These are phyloP conservation scores for Gallinago paraguaiae DNA, from an alignment of 2,113 vertebrate genomes.

Conservation along the genomic window DNA sequence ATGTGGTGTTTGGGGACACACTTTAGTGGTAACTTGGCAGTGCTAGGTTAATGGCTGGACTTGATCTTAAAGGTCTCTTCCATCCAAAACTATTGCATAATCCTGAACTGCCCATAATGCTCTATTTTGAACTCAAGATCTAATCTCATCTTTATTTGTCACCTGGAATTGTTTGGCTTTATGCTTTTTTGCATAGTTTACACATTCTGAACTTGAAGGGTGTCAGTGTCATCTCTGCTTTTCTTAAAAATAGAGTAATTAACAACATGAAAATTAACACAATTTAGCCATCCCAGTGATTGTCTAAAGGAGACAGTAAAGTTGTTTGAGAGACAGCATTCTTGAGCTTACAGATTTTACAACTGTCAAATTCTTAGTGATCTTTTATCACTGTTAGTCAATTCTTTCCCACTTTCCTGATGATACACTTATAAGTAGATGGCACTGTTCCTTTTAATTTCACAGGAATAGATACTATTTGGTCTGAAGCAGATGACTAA, in stretches of 20 bases:
- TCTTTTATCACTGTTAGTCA: not conserved
- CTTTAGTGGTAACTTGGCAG: not conserved
- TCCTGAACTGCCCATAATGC: not conserved
- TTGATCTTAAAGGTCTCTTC: not conserved
- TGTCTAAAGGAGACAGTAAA: not conserved
- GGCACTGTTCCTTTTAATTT: not conserved
- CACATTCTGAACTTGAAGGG: not conserved
- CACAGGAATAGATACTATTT: not conserved
- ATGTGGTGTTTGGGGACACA: not conserved
- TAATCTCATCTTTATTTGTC: not conserved
- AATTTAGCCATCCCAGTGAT: not conserved
- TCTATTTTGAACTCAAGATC: not conserved
- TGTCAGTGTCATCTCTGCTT: not conserved
- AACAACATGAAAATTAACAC: not conserved
- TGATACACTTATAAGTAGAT: not conserved
- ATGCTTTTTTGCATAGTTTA: not conserved
- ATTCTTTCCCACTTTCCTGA: not conserved
- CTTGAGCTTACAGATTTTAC: not conserved
- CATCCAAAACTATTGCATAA: not conserved
- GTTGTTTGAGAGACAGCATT: not conserved
- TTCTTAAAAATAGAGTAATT: not conserved
- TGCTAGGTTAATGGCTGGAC: not conserved
- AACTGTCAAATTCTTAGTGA: not conserved
- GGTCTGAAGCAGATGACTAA: not conserved
- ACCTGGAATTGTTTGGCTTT: not conserved